Evolutionary conservation across 2,888 invertebrate genomes (phyloP).

Genomic region (Lycia hirtaria): DNA sequence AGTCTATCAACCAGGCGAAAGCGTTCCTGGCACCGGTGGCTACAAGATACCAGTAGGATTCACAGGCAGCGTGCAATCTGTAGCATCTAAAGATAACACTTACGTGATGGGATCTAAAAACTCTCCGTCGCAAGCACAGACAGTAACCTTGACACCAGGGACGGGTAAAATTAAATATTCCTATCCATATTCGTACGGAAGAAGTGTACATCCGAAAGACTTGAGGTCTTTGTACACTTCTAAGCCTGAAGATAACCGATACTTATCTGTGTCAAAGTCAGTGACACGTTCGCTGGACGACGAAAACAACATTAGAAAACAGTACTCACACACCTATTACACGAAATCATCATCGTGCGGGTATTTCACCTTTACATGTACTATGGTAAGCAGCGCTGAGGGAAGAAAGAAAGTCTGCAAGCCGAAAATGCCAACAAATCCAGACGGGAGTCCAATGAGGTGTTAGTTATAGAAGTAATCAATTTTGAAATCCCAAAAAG

Average conservation of each 20-base stretch:
- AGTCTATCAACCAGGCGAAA: conserved; percentile 87
- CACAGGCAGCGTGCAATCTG: conserved; percentile 88
- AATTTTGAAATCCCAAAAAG: neutral
- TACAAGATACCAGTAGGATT: conserved; percentile 89
- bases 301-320: conserved; percentile 87
- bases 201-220: conserved; percentile 66
- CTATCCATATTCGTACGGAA: conserved; percentile 59
- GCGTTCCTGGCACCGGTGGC: conserved; percentile 88
- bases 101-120: conserved; percentile 84
- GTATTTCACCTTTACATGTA: conserved; percentile 94
- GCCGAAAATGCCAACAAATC: conserved; percentile 91
- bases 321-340: conserved; percentile 92
- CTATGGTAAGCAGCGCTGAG: conserved; percentile 90
- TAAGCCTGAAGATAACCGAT: conserved; percentile 86
- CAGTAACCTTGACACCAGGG: conserved; percentile 83
- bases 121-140: conserved; percentile 89
- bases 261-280: conserved; percentile 92
- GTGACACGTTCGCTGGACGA: conserved; percentile 90
- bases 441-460: conserved; percentile 89
- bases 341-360: conserved; percentile 95
- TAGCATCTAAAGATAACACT: conserved; percentile 86
- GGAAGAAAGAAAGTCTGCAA: conserved; percentile 93
- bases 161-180: conserved; percentile 74
- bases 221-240: conserved; percentile 66
- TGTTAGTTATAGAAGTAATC: conserved; percentile 74